Evolutionary conservation across 37 sponge, comb jelly and placozoan genomes (phyloP).

Genomic region (Axinella damicornis): DNA sequence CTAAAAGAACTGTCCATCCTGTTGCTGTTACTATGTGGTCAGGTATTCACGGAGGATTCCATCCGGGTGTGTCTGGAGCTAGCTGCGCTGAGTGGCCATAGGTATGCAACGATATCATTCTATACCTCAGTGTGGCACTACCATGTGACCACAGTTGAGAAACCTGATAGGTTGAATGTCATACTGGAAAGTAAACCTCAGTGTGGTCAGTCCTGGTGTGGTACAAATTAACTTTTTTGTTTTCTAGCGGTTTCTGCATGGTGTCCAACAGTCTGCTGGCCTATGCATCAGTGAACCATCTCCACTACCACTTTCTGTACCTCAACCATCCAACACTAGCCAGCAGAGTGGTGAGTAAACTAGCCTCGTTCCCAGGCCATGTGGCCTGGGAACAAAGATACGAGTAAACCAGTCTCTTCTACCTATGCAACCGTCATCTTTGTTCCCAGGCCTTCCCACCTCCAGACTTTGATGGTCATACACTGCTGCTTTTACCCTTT

Average conservation of each 20-base stretch:
- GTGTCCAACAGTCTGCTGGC: conserved; percentile 83
- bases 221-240: neutral
- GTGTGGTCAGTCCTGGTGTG: too few species aligned
- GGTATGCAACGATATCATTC: conserved; percentile 31
- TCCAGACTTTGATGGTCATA: too few species aligned
- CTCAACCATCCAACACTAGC: conserved; percentile 41
- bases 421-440: too few species aligned
- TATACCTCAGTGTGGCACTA: too few species aligned
- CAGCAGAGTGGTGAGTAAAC: conserved; percentile 57
- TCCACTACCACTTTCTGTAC: conserved; percentile 82
- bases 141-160: too few species aligned
- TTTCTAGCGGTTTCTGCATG: conserved; percentile 64
- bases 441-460: too few species aligned
- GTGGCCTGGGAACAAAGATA: neutral
- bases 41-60: conserved; percentile 63
- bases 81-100: conserved; percentile 53
- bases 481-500: too few species aligned
- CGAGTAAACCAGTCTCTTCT: too few species aligned
- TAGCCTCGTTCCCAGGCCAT: neutral
- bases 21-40: neutral
- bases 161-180: too few species aligned
- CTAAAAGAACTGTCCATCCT: neutral
- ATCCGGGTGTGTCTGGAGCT: conserved; percentile 59
- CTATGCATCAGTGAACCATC: conserved; percentile 89
- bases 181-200: too few species aligned